Conservation (phyloP, 2,113 vertebrate species). For the Otocyon megalotis region DNA sequence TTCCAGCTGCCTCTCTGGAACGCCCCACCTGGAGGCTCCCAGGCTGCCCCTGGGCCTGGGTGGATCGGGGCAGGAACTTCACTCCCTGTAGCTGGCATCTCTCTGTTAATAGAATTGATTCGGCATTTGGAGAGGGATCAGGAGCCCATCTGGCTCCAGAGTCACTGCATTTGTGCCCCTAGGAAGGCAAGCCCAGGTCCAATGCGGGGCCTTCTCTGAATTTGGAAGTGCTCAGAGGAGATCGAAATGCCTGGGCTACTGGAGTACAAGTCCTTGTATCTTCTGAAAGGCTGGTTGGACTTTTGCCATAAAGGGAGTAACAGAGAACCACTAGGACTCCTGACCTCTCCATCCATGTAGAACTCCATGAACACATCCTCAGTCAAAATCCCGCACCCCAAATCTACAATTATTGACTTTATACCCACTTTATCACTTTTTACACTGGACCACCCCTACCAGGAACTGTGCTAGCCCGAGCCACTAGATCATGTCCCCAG, state of each 20-base stretch:
- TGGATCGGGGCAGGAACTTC: accelerated
- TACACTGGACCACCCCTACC: accelerated
- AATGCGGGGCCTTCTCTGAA: neutral
- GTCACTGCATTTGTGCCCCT: neutral
- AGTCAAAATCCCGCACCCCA: neutral
- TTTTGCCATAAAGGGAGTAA: neutral
- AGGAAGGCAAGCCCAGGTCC: neutral
- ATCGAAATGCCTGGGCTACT: neutral
- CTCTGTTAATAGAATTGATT: neutral
- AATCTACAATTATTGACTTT: neutral
- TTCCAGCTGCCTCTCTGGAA: neutral
- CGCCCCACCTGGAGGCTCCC: no score
- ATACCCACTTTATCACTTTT: neutral
- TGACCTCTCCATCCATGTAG: neutral
- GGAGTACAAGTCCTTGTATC: accelerated
- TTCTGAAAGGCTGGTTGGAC: neutral
- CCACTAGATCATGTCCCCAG: no score
- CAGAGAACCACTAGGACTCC: neutral
- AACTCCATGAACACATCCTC: no score
- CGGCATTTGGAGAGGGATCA: neutral
- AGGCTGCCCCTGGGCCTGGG: neutral
- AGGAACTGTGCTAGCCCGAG: neutral
- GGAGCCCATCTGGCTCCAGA: no score
- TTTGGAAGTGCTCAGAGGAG: neutral
- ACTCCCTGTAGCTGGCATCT: neutral